phyloP scores from a whole-genome alignment of 2,113 vertebrate genomes.

The Xenotilapia leptura region DNA sequence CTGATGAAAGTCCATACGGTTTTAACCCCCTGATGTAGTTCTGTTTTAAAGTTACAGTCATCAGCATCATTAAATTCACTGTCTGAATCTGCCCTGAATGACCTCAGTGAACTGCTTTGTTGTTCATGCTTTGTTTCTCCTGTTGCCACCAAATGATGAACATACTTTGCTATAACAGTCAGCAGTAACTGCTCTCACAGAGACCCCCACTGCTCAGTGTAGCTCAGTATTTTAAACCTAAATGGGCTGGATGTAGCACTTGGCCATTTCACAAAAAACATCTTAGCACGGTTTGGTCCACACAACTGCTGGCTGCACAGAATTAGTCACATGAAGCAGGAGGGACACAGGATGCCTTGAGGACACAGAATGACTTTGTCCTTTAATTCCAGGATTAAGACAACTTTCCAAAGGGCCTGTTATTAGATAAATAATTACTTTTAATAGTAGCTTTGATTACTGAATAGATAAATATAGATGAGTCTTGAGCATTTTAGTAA shows the following conservation, averaged over 20 bases:
- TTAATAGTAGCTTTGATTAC: conserved; percentile 33
- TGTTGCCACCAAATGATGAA: not conserved
- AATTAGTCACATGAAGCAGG: conserved; percentile 30
- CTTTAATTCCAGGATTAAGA: conserved; percentile 35
- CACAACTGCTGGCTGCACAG: not conserved
- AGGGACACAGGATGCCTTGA: conserved; percentile 26
- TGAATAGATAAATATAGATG: conserved; percentile 13
- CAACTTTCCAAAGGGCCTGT: conserved; percentile 25
- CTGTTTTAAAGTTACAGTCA: not conserved
- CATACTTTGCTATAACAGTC: not conserved
- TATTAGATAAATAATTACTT: conserved; percentile 32
- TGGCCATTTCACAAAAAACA: not conserved
- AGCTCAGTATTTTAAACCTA: not conserved
- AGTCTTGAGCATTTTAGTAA: not conserved
- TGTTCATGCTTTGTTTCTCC: not conserved
- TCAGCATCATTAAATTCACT: not conserved
- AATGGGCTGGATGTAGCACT: not conserved
- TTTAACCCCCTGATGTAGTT: not conserved
- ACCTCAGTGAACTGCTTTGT: not conserved
- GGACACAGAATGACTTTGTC: conserved; percentile 17
- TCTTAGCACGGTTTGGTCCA: not conserved
- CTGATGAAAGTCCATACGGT: not conserved
- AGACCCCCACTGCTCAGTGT: not conserved
- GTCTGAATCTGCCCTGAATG: not conserved
- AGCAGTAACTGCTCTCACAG: not conserved